These are phyloP conservation scores for Tortrix viridana DNA, from an alignment of 2,888 invertebrate species.

Conservation along the genomic window DNA sequence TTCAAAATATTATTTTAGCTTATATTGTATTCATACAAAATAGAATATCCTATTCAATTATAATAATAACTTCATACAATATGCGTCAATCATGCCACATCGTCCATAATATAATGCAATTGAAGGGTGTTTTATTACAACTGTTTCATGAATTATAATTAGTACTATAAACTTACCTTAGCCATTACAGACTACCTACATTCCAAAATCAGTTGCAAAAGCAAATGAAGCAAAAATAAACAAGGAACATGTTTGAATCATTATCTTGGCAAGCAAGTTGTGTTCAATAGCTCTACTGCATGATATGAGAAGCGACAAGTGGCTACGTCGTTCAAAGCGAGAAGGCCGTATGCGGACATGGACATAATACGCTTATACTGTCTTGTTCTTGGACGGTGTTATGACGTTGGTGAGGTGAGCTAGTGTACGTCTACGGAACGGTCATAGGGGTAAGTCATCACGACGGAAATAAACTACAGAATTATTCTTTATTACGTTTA, in stretches of 20 bases:
- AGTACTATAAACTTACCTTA: slow-evolving; percentile 18
- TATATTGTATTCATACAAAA: no score
- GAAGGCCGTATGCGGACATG: no score
- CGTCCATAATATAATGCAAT: no score
- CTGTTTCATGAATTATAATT: slow-evolving; percentile 21
- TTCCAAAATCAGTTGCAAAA: slow-evolving; percentile 61
- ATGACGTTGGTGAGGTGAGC: slow-evolving; percentile 43
- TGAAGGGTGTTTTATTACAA: no score
- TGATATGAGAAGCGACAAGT: slow-evolving; percentile 58
- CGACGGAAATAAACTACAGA: slow-evolving; percentile 60
- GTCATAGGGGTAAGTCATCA: slow-evolving; percentile 44
- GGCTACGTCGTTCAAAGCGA: slow-evolving; percentile 39
- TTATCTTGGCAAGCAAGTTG: slow-evolving; percentile 68
- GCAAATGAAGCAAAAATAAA: slow-evolving; percentile 59
- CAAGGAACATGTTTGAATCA: slow-evolving; percentile 64
- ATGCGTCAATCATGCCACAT: no score
- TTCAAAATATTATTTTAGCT: no score
- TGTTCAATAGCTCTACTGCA: slow-evolving; percentile 51
- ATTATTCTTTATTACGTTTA: slow-evolving; percentile 62
- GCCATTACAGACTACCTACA: slow-evolving; percentile 40
- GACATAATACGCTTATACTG: no score
- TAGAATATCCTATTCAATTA: no score
- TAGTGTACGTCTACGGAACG: slow-evolving; percentile 17
- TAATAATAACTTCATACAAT: no score
- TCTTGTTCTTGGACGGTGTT: slow-evolving; percentile 17